Evolutionary conservation across 2,797 vertebrate genomes (phyloP).

Genomic region (Lagorchestes hirsutus): DNA sequence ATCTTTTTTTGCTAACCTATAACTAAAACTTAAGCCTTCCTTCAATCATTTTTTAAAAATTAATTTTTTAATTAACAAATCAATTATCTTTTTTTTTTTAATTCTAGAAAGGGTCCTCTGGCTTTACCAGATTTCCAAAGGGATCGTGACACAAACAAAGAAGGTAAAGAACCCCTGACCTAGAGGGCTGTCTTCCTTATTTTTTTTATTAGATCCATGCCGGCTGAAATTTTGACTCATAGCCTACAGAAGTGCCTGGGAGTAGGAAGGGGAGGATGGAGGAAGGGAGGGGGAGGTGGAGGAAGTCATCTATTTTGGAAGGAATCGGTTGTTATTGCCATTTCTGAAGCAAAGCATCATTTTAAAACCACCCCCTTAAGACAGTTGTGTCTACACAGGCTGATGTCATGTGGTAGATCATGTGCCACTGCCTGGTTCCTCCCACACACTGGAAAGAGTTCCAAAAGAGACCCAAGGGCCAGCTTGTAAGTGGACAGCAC

Average conservation of each 20-base stretch:
- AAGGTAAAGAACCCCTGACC: background rate
- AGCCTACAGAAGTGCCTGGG: background rate
- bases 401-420: conserved; percentile 25
- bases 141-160: background rate
- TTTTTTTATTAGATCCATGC: conserved; percentile 31
- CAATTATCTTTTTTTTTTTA: background rate
- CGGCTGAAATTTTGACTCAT: conserved; percentile 28
- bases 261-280: background rate
- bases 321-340: conserved; percentile 14
- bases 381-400: conserved; percentile 6
- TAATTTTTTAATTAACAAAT: background rate
- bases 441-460: conserved; percentile 26
- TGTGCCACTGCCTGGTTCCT: conserved; percentile 14
- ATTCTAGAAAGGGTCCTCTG: background rate
- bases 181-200: background rate
- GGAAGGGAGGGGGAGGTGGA: background rate
- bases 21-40: background rate
- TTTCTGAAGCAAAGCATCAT: conserved; percentile 52
- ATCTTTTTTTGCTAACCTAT: background rate
- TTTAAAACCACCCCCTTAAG: conserved; percentile 50
- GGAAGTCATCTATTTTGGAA: conserved; percentile 37
- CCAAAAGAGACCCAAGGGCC: conserved; percentile 30
- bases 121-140: background rate
- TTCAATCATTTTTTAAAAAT: background rate
- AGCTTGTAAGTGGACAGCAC: background rate